Evolutionary conservation across 2,113 vertebrate species (phyloP), one percentile per base, ranked within the genome.

Genomic region (Dasyprocta punctata): DNA sequence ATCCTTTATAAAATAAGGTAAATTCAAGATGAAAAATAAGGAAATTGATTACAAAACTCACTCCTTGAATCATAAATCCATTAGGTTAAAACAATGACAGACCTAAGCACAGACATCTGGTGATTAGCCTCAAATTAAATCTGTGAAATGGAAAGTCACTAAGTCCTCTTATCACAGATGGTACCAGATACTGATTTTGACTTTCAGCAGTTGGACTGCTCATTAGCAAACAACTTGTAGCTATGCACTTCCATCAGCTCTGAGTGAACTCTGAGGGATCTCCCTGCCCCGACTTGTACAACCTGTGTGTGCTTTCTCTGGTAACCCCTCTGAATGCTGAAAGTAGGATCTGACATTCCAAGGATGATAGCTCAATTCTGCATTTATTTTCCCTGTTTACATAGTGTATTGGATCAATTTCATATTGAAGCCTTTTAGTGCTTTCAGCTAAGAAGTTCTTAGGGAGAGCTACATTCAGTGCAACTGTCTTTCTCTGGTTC

Each of bases 361-460:
- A 69, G 87, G 58, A 24, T 17, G 24, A 97, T 87, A 92, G 89
- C 78, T 38, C 44, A 38, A n/a, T 85, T 91, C 56, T 82, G 38
- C 61, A 41, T 73, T 84, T 90, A 36, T 93, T 96, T 97, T 49
- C 94, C 92, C 75, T 93, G 81, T 87, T 96, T 97, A 87, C 83
- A 73, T 8, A 92, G 28, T 89, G 33, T 22, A 19, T 96, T 83
- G 73, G 69, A 36, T 90, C 41, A 63, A 26, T n/a, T n/a, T n/a
- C 41, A 65, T 83, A n/a, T 94, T 47, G 44, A 63, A 90, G 77
- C 67, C 81, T 82, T 89, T 86, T 6, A 87, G 33, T 13, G 2
- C 61, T 93, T 67, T 96, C 88, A 78, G 63, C 83, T 95, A 60
- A 84, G 83, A 91, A 36, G 36, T 2, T 75, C 26, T 61, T 83